phyloP scores from a whole-genome alignment of 2,113 vertebrate species.

The Paralichthys olivaceus region DNA sequence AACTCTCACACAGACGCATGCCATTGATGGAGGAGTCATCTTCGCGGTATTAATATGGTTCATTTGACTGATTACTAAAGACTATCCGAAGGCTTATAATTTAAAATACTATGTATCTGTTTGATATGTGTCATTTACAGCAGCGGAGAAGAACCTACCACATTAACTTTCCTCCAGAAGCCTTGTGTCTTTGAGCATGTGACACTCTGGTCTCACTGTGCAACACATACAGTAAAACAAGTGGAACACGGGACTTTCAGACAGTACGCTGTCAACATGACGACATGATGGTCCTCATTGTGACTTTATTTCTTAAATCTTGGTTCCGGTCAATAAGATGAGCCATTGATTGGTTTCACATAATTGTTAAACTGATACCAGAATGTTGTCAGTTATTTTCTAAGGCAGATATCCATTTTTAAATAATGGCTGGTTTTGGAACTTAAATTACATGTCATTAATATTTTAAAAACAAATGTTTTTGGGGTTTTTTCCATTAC shows the following conservation, averaged over 20 bases:
- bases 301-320: neutral
- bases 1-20: slow-evolving; percentile 13
- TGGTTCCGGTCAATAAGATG: neutral
- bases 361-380: neutral
- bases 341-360: neutral
- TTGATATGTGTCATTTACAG: neutral
- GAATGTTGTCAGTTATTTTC: neutral
- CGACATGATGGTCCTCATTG: neutral
- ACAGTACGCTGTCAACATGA: neutral
- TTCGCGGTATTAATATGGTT: neutral
- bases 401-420: neutral
- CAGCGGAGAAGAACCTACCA: neutral
- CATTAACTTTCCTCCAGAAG: neutral
- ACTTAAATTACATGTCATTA: neutral
- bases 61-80: too few species aligned
- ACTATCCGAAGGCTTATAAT: slow-evolving; percentile 6
- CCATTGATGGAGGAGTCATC: slow-evolving; percentile 6
- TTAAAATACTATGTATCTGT: slow-evolving; percentile 10
- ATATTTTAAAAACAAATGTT: neutral
- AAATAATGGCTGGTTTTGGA: neutral
- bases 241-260: neutral
- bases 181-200: slow-evolving; percentile 11
- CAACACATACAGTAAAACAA: neutral
- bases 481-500: neutral
- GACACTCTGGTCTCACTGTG: neutral